Percentiles rank a stretch among this genome's conserved stretches.
phyloP scores from a whole-genome alignment of 2,888 invertebrate genomes.

The Standfussiana lucernea region DNA sequence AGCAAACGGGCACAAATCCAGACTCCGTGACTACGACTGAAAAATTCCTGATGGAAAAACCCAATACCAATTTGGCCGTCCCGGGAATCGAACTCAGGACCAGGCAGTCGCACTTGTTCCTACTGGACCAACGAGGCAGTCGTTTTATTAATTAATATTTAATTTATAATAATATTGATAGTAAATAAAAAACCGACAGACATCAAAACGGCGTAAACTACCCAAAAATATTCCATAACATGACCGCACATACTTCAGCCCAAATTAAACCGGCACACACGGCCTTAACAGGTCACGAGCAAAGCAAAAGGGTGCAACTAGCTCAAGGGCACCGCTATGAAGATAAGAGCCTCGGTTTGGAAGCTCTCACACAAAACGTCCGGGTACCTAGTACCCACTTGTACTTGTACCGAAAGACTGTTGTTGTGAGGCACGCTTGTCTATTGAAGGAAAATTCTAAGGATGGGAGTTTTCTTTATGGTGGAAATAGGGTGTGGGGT shows the following conservation, averaged over 20 bases:
- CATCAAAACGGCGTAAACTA: neutral
- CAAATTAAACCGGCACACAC: slow-evolving; percentile 31
- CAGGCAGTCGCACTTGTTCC: too few species aligned
- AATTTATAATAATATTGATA: too few species aligned
- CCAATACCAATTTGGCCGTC: too few species aligned
- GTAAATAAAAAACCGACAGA: neutral
- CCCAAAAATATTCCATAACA: slow-evolving; percentile 22
- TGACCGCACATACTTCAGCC: slow-evolving; percentile 24
- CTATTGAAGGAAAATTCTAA: slow-evolving; percentile 27
- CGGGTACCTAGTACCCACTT: slow-evolving; percentile 35
- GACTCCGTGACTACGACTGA: too few species aligned
- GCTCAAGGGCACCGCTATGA: slow-evolving; percentile 55
- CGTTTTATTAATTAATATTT: too few species aligned
- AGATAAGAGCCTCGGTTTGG: slow-evolving; percentile 44
- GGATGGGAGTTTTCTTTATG: slow-evolving; percentile 5
- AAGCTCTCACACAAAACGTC: slow-evolving; percentile 40
- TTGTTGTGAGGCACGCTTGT: slow-evolving; percentile 7
- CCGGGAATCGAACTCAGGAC: too few species aligned
- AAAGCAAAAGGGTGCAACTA: slow-evolving; percentile 59
- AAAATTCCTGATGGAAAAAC: too few species aligned
- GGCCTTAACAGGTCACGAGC: slow-evolving; percentile 50
- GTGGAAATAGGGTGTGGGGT: slow-evolving; percentile 25
- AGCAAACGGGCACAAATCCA: too few species aligned
- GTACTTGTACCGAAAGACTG: slow-evolving; percentile 25
- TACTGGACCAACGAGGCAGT: too few species aligned